These are phyloP conservation scores for Acanthopleura granulata DNA, from an alignment of 2,888 invertebrate genomes.

Conservation along the genomic window DNA sequence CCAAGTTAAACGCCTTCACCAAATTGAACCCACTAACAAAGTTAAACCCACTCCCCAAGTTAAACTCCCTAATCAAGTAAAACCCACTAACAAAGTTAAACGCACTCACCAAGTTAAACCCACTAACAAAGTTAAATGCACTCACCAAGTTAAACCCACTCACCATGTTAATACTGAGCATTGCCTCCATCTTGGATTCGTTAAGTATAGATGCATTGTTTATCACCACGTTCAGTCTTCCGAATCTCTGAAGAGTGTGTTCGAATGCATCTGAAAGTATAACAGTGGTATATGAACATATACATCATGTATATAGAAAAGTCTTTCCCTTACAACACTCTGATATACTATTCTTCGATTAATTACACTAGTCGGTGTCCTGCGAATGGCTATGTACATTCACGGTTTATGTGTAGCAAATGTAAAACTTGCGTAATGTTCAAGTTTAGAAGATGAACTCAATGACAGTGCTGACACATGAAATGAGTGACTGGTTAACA, in stretches of 20 bases:
- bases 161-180: conserved; percentile 74
- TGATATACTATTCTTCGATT: too few relatives aligned
- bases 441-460: neutral
- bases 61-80: too few relatives aligned
- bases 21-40: too few relatives aligned
- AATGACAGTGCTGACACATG: neutral
- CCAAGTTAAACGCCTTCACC: too few relatives aligned
- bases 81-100: too few relatives aligned
- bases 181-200: conserved; percentile 15
- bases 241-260: conserved; percentile 74
- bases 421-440: neutral
- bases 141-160: conserved; percentile 70
- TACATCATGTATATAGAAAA: neutral
- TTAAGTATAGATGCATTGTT: conserved; percentile 79
- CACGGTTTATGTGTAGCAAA: too few relatives aligned
- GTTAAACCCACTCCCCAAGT: too few relatives aligned
- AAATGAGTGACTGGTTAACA: too few relatives aligned
- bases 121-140: neutral
- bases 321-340: too few relatives aligned
- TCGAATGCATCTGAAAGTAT: conserved; percentile 23
- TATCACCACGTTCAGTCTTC: conserved; percentile 81
- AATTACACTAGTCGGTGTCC: too few relatives aligned
- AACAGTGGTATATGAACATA: neutral
- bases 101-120: too few relatives aligned
- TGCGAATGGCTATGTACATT: neutral